Percentiles rank a stretch among this genome's conserved stretches.
phyloP scores from a whole-genome alignment of 2,113 vertebrate species.

The Bufo bufo region DNA sequence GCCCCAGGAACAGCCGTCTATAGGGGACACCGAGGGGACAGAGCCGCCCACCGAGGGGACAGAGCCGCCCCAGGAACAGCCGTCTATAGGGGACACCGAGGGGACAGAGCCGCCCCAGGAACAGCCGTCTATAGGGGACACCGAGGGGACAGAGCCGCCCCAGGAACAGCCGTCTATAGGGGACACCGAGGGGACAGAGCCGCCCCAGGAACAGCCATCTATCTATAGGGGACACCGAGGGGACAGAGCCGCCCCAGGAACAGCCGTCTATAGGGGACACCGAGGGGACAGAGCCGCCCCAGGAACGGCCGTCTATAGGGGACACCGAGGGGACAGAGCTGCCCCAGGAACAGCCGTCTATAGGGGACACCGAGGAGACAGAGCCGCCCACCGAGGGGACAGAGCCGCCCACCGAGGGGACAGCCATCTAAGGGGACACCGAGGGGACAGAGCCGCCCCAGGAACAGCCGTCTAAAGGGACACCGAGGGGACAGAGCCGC shows the following conservation, averaged over 20 bases:
- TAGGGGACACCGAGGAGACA: too few species aligned
- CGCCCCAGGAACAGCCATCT: too few species aligned
- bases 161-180: neutral
- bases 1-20: neutral
- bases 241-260: too few species aligned
- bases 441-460: neutral
- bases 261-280: too few species aligned
- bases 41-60: neutral
- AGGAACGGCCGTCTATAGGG: too few species aligned
- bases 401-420: too few species aligned
- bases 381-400: too few species aligned
- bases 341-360: too few species aligned
- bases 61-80: neutral
- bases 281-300: too few species aligned
- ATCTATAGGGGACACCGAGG: too few species aligned
- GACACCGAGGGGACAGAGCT: too few species aligned
- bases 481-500: neutral
- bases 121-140: neutral
- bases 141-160: neutral
- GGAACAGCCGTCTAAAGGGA: neutral
- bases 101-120: neutral
- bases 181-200: neutral
- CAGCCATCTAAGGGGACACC: neutral
- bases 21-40: neutral
- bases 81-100: neutral